Conservation (phyloP, 92 coral and sea anemone species). For the Zoanthus sociatus region DNA sequence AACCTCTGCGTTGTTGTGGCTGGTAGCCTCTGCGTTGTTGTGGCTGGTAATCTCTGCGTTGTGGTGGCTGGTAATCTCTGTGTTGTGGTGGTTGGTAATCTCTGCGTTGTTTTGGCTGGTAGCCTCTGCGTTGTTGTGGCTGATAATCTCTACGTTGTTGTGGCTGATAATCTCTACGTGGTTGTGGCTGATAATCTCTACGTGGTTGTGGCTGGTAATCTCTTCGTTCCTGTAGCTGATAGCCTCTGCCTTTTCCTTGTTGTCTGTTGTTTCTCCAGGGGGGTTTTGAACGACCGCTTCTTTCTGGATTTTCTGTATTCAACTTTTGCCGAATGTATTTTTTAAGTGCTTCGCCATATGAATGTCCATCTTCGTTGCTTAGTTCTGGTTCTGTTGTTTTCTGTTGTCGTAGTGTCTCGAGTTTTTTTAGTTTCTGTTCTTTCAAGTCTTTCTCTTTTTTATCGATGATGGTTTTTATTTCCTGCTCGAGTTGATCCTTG, state of each 20-base stretch:
- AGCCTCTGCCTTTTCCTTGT: constrained; percentile 34
- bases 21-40: too few species aligned
- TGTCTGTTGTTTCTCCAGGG: constrained; percentile 30
- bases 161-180: too few species aligned
- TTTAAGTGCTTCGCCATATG: constrained; percentile 41
- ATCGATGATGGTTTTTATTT: constrained; percentile 33
- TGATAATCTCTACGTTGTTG: too few species aligned
- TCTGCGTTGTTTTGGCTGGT: too few species aligned
- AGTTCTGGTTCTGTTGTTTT: constrained; percentile 6
- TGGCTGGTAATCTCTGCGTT: too few species aligned
- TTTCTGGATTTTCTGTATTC: background rate
- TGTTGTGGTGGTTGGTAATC: too few species aligned
- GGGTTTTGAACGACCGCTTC: background rate
- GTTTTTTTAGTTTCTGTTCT: constrained; percentile 26
- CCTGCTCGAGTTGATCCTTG: constrained; percentile 32
- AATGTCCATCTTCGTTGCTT: constrained; percentile 12
- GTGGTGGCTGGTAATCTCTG: too few species aligned
- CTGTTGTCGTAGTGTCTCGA: constrained; percentile 17
- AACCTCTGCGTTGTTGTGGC: too few species aligned
- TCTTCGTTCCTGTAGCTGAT: constrained; percentile 21
- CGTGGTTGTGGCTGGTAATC: background rate
- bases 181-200: background rate
- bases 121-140: too few species aligned
- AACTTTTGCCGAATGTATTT: constrained; percentile 35
- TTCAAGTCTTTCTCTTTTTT: constrained; percentile 19